These are phyloP conservation scores for Stomatorhinus walkeri DNA, from an alignment of 2,797 vertebrate species.

Conservation along the genomic window DNA sequence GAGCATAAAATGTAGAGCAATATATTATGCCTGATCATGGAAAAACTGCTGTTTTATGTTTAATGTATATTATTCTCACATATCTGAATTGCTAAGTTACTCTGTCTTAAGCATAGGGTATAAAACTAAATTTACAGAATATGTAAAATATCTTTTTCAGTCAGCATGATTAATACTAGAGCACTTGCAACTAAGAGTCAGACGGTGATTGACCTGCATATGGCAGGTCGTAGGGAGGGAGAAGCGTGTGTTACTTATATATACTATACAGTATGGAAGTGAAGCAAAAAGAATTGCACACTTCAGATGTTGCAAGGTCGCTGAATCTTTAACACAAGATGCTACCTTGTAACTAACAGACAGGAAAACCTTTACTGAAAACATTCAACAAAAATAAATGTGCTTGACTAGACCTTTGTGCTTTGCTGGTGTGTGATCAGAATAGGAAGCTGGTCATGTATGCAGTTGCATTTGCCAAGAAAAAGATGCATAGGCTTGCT, in stretches of 20 bases:
- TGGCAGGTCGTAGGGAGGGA: neutral
- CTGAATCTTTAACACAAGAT: neutral
- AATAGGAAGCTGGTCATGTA: neutral
- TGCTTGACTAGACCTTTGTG: neutral
- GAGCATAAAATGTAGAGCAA: neutral
- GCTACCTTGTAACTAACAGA: neutral
- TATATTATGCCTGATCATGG: neutral
- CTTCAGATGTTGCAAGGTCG: neutral
- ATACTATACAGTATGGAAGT: neutral
- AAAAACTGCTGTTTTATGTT: neutral
- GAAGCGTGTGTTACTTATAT: neutral
- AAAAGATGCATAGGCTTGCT: neutral
- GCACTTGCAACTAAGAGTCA: neutral
- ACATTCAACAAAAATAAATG: neutral
- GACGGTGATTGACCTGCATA: neutral
- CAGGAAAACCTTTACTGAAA: neutral
- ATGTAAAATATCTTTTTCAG: neutral
- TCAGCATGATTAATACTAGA: neutral
- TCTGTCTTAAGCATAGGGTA: neutral
- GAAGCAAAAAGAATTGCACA: neutral
- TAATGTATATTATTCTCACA: neutral
- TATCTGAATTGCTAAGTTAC: neutral
- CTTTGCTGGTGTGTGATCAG: neutral
- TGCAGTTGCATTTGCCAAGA: neutral
- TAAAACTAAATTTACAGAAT: neutral